Evolutionary conservation across 2,888 invertebrate species (phyloP), one percentile per base, ranked within the genome.

Genomic region (Eupithecia exiguata): DNA sequence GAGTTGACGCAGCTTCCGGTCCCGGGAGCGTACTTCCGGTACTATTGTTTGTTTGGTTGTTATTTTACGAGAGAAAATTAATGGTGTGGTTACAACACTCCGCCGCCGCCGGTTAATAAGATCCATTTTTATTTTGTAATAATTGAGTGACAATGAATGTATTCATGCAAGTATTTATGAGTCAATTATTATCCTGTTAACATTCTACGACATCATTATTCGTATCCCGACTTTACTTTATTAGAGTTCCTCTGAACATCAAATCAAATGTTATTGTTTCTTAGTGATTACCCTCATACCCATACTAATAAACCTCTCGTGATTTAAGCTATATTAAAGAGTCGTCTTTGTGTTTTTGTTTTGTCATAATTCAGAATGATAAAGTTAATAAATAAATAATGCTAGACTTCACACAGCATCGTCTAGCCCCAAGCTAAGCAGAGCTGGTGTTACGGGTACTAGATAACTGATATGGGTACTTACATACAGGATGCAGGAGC

Each of bases 1-100:
- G 79, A 79, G 78, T 72, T 72, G 78, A 76, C 77, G 75, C 74
- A 72, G 78, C 74, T 76, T 81, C 82, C 82, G 77, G 75, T 35
- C 66, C 62, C 72, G 73, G 76, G 70, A 72, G 74, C 69, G 68
- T 75, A 77, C 75, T 77, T 82, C 80, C 82, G 79, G 75, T 74
- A 30, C 10, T n/a, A 18, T 10, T n/a, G n/a, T 65, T 65, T 65
- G 63, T 65, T 38, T 65, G 38, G 63, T 65, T 63, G 14, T 36
- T 36, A 38, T 62, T 30, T 38, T 38, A 65, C 12, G 63, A 35
- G 18, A 58, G 58, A 25, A 25, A 4, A 58, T 58, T 58, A 53
- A 53, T 53, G n/a, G 1, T 14, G 25, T 25, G n/a, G 25, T 25
- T 14, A 12, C 25, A 25, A 25, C 58, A 25, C n/a, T n/a, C n/a